Evolutionary conservation across 2,113 vertebrate species (phyloP).

Genomic region (human (Homo sapiens)): DNA sequence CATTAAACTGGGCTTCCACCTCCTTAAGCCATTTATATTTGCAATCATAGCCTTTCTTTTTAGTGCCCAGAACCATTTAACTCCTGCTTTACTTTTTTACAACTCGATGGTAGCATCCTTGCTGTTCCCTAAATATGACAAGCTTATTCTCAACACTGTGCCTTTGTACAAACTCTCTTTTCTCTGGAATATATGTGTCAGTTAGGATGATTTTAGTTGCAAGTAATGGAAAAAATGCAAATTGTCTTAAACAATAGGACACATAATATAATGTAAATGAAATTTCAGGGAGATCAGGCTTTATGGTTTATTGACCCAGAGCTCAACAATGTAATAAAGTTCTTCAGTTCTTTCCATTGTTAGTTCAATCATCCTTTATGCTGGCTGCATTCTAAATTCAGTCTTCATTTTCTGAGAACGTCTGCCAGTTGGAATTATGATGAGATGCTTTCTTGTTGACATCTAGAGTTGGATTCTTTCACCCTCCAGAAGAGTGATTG

Average conservation of each 20-base stretch:
- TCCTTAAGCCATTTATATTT: not conserved
- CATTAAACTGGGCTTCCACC: not conserved
- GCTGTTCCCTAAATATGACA: not conserved
- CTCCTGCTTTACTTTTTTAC: not conserved
- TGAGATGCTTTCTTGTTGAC: not conserved
- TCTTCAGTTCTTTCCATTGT: not conserved
- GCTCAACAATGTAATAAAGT: not conserved
- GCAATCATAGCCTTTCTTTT: not conserved
- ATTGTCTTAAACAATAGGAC: not conserved
- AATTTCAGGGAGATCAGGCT: not conserved
- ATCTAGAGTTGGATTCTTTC: not conserved
- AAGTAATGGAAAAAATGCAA: not conserved
- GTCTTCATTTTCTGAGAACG: not conserved
- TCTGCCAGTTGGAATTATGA: not conserved
- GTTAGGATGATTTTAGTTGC: not conserved
- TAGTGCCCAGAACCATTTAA: not conserved
- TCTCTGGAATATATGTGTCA: not conserved
- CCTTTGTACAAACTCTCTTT: not conserved
- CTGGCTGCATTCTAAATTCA: not conserved
- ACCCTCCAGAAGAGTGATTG: not conserved
- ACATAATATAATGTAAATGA: not conserved
- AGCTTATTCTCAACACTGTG: not conserved
- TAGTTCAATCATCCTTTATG: not conserved
- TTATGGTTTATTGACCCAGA: not conserved
- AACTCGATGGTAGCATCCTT: not conserved